Conservation (phyloP, 2,888 invertebrate species). For the Leucoma salicis region DNA sequence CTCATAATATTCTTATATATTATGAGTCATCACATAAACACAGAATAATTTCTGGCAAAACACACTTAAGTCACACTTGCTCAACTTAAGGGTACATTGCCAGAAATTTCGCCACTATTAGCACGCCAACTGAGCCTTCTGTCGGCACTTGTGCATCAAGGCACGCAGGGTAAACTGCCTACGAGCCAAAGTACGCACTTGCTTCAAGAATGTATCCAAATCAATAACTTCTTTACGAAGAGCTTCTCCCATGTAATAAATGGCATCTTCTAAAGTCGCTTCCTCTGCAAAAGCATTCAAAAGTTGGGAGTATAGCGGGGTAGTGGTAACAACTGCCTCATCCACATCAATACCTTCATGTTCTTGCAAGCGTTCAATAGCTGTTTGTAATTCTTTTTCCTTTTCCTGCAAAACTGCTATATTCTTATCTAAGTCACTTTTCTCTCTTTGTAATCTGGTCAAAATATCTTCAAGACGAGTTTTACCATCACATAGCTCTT, state of each 20-base stretch:
- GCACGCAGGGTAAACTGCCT: conserved; percentile 98
- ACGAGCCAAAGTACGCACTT: conserved; percentile 96
- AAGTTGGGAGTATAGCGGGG: conserved; percentile 97
- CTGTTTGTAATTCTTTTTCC: conserved; percentile 91
- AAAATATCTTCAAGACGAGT: conserved; percentile 90
- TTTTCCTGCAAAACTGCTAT: conserved; percentile 92
- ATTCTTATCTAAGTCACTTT: conserved; percentile 92
- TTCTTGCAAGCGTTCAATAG: conserved; percentile 88
- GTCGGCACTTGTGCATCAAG: conserved; percentile 97
- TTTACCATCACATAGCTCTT: conserved; percentile 93
- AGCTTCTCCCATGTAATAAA: conserved; percentile 98
- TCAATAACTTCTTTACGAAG: conserved; percentile 95
- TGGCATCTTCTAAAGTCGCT: conserved; percentile 98
- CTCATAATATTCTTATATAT: conserved; percentile 6
- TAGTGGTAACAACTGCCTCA: conserved; percentile 97
- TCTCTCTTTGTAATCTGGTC: conserved; percentile 87
- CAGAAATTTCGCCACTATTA: conserved; percentile 58
- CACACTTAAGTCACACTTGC: conserved; percentile 6
- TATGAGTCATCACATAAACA: conserved; percentile 31
- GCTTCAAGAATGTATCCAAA: conserved; percentile 97
- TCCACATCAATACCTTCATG: conserved; percentile 95
- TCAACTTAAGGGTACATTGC: conserved; percentile 27
- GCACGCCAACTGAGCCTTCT: conserved; percentile 93
- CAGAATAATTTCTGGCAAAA: conserved; percentile 27
- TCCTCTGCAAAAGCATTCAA: conserved; percentile 98